Percentiles rank a stretch among this genome's conserved stretches.
Evolutionary conservation across 2,888 invertebrate species (phyloP).

Genomic region (Clistopyga incitator): DNA sequence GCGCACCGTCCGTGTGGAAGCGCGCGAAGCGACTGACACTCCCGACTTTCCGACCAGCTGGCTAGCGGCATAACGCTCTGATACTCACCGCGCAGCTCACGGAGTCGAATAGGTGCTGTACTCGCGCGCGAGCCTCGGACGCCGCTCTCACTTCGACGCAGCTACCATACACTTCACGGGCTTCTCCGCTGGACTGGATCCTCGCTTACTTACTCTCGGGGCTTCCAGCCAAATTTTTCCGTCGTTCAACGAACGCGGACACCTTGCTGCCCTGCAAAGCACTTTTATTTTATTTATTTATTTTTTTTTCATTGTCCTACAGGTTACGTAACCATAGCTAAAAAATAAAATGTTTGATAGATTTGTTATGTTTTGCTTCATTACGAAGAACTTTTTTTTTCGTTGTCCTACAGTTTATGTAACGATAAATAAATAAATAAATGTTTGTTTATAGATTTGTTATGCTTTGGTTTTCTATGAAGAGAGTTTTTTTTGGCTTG

Average conservation of each 20-base stretch:
- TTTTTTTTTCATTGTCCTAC: too few species aligned
- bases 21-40: slow-evolving; percentile 78
- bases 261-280: background rate
- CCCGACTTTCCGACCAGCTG: slow-evolving; percentile 70
- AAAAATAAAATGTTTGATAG: too few species aligned
- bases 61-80: slow-evolving; percentile 56
- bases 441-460: too few species aligned
- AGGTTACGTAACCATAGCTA: background rate
- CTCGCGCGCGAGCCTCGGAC: slow-evolving; percentile 4
- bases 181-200: slow-evolving; percentile 13
- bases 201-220: background rate
- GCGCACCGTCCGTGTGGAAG: slow-evolving; percentile 72
- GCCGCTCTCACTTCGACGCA: slow-evolving; percentile 32
- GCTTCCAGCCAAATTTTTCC: slow-evolving; percentile 29
- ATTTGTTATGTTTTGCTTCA: too few species aligned
- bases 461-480: too few species aligned
- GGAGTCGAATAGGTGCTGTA: background rate
- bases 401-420: too few species aligned
- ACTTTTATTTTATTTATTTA: background rate
- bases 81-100: slow-evolving; percentile 37
- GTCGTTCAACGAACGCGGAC: background rate
- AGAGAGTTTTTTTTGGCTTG: too few species aligned
- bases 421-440: too few species aligned
- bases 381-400: too few species aligned
- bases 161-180: slow-evolving; percentile 16